Evolutionary conservation across 2,888 invertebrate genomes (phyloP).

Genomic region (Pantelozetes paolii): DNA sequence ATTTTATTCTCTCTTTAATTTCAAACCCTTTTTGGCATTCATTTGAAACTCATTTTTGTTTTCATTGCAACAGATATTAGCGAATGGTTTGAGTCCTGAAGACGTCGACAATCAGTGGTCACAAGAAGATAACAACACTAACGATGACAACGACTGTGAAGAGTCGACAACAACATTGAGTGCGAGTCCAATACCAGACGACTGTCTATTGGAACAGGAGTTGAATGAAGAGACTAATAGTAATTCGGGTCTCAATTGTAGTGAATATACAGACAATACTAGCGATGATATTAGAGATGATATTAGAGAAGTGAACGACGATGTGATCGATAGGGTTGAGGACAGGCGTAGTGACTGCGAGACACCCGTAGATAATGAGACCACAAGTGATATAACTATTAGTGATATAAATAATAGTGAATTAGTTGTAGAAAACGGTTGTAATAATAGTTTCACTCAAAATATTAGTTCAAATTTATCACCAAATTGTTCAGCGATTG

Average conservation of each 20-base stretch:
- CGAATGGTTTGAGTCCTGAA: conserved; percentile 8
- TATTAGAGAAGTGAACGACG: background rate
- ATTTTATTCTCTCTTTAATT: too few relatives aligned
- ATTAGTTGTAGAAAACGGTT: background rate
- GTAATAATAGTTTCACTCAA: background rate
- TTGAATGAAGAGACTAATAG: background rate
- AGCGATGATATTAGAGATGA: background rate
- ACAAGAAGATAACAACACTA: conserved; percentile 11
- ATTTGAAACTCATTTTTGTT: background rate
- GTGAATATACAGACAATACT: background rate
- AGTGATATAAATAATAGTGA: conserved; percentile 34
- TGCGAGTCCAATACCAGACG: background rate
- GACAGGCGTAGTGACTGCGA: background rate
- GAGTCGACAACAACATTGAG: conserved; percentile 9
- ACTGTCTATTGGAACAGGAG: background rate
- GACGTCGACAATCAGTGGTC: background rate
- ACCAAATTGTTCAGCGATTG: too few relatives aligned
- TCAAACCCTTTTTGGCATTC: too few relatives aligned
- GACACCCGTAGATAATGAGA: background rate
- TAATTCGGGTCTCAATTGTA: background rate
- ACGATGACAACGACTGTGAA: background rate
- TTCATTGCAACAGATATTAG: background rate
- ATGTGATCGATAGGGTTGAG: background rate
- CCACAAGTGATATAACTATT: background rate
- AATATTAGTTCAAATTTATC: background rate